Percentiles rank a stretch among this genome's conserved stretches.
Conservation (phyloP, 2,797 vertebrate species). For the Australoheros facetus region DNA sequence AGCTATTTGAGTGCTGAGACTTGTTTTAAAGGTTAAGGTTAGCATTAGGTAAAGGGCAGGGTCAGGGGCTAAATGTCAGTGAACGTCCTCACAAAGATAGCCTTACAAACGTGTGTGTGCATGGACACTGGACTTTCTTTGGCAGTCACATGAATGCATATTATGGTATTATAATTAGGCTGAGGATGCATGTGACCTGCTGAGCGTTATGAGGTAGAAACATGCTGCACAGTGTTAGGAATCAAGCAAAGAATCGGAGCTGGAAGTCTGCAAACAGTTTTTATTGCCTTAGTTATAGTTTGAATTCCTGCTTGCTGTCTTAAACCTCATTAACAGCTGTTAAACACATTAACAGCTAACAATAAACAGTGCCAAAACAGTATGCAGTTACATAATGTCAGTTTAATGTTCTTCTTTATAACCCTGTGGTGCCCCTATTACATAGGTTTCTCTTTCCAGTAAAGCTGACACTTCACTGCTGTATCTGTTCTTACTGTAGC, state of each 20-base stretch:
- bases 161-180: constrained; percentile 54
- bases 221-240: not conserved
- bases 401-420: not conserved
- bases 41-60: not conserved
- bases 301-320: not conserved
- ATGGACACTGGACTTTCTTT: constrained; percentile 1
- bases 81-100: not conserved
- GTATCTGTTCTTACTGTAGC: not conserved
- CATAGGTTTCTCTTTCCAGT: not conserved
- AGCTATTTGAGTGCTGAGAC: not conserved
- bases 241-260: not conserved
- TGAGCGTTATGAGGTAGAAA: constrained; percentile 16
- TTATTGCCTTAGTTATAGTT: not conserved
- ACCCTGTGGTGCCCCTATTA: not conserved
- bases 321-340: too few species aligned
- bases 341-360: not conserved
- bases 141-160: constrained; percentile 61
- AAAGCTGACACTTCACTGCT: not conserved
- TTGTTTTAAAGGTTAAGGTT: not conserved
- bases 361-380: not conserved
- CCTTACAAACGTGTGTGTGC: not conserved
- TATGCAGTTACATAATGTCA: not conserved
- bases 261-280: not conserved
- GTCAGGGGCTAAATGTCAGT: not conserved
- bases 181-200: constrained; percentile 55